These are phyloP conservation scores for Coecobrya sp. DNA, from an alignment of 2,888 invertebrate species.

Conservation along the genomic window DNA sequence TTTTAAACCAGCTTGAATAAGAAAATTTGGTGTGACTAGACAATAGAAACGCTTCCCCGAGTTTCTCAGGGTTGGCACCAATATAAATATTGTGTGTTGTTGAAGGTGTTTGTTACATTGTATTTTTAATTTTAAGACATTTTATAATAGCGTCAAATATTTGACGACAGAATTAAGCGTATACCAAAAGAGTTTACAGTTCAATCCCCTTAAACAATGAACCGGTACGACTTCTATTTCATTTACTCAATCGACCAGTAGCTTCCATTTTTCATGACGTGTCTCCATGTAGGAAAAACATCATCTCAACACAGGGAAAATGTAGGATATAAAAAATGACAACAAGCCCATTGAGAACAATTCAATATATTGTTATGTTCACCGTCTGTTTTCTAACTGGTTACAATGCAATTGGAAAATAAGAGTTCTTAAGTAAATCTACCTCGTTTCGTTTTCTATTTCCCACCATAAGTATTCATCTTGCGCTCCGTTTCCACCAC, in stretches of 20 bases:
- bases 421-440: not conserved
- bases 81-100: no score
- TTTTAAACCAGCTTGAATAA: not conserved
- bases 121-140: no score
- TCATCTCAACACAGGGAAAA: not conserved
- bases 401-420: not conserved
- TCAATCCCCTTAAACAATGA: no score
- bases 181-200: no score
- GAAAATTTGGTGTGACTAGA: not conserved
- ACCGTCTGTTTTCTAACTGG: not conserved
- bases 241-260: no score
- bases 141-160: no score
- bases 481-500: no score
- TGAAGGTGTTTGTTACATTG: no score
- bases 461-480: not conserved
- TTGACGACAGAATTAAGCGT: no score
- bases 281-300: not conserved
- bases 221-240: no score
- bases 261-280: not conserved
- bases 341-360: not conserved
- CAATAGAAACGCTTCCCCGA: not conserved
- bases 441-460: not conserved
- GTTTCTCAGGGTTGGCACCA: not conserved
- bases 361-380: slow-evolving; percentile 16
- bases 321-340: not conserved